Evolutionary conservation across 2,797 vertebrate genomes (phyloP).

Genomic region (Percopsis omiscomaycus): DNA sequence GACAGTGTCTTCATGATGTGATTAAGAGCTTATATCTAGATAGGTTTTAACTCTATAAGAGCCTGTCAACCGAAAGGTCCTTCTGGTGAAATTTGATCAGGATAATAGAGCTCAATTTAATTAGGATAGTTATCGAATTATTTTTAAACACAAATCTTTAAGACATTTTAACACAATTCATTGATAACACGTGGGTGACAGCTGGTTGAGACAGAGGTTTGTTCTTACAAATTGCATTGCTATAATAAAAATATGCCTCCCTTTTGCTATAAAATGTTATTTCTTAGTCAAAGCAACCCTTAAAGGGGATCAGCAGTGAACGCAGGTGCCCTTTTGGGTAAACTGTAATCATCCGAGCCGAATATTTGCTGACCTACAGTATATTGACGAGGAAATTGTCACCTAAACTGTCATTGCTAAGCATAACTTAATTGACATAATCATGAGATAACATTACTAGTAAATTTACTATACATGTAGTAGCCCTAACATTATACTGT

Average conservation of each 20-base stretch:
- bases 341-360: too few species aligned
- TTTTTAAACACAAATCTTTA: conserved; percentile 33
- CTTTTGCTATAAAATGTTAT: neutral
- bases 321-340: neutral
- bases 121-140: conserved; percentile 26
- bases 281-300: neutral
- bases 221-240: neutral
- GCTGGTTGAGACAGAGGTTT: conserved; percentile 18
- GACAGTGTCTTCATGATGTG: conserved; percentile 27
- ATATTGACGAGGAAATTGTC: too few species aligned
- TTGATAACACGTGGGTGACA: conserved; percentile 7
- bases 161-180: conserved; percentile 33
- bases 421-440: too few species aligned
- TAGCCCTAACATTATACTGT: too few species aligned
- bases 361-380: too few species aligned
- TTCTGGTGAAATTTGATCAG: conserved; percentile 31
- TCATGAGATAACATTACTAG: too few species aligned
- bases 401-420: too few species aligned
- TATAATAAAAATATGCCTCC: neutral
- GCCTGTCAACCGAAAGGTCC: neutral
- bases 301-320: neutral
- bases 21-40: conserved; percentile 35
- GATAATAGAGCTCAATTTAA: conserved; percentile 31
- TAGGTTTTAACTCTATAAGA: neutral
- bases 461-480: too few species aligned